phyloP scores from a whole-genome alignment of 92 coral and sea anemone genomes.

The Micromussa lordhowensis region DNA sequence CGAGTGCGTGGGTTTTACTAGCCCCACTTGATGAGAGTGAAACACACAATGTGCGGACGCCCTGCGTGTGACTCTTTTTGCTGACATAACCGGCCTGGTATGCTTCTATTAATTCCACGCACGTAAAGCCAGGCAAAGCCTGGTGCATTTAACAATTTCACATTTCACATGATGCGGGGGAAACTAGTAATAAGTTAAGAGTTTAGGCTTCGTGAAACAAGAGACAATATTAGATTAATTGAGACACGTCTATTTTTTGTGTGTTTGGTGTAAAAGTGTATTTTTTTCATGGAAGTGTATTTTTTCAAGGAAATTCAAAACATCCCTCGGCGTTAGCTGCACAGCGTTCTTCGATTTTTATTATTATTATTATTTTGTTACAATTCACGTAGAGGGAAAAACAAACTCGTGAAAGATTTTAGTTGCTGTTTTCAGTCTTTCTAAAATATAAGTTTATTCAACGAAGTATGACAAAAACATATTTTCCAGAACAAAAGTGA shows the following conservation, averaged over 20 bases:
- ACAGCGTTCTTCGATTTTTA: too few relatives aligned
- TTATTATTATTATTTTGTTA: background rate
- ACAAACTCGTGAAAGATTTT: background rate
- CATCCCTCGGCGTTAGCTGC: background rate
- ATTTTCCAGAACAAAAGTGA: background rate
- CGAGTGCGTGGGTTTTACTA: too few relatives aligned
- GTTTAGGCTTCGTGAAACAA: background rate
- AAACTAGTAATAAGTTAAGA: too few relatives aligned
- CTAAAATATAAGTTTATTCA: background rate
- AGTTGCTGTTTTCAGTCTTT: background rate
- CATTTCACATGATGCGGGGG: too few relatives aligned
- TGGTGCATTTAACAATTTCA: background rate
- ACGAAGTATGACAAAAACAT: background rate
- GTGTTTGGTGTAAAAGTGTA: background rate
- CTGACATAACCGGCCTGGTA: too few relatives aligned
- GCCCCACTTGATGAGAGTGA: too few relatives aligned
- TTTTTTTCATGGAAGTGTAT: too few relatives aligned
- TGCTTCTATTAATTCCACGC: background rate
- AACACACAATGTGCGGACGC: too few relatives aligned
- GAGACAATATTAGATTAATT: background rate
- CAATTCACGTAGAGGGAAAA: background rate
- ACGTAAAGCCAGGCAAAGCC: background rate
- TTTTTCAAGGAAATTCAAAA: background rate
- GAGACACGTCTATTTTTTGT: background rate
- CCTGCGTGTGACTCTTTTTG: too few relatives aligned